These are phyloP conservation scores for Ecliptopera silaceata DNA, from an alignment of 2,888 invertebrate species.

Conservation along the genomic window DNA sequence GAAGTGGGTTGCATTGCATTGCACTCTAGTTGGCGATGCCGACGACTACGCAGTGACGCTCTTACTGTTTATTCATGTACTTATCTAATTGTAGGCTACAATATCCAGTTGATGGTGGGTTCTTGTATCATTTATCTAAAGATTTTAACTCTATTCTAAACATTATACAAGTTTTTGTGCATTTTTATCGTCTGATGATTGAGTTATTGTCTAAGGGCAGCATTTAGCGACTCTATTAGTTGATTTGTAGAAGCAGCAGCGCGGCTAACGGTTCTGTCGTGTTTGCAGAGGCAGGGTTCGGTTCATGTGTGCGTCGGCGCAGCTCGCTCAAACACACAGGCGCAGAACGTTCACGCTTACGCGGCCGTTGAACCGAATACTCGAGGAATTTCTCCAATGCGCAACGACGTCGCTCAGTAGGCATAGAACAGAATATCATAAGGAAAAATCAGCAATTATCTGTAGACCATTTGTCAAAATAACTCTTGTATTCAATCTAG, in stretches of 20 bases:
- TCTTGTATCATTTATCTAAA: neutral
- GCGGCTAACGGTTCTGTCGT: slow-evolving; percentile 76
- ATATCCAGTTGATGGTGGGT: slow-evolving; percentile 7
- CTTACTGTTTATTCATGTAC: slow-evolving; percentile 2
- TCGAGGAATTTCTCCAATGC: slow-evolving; percentile 79
- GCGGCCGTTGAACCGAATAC: slow-evolving; percentile 82
- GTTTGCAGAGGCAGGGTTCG: slow-evolving; percentile 71
- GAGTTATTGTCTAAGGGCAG: slow-evolving; percentile 27
- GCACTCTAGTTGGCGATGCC: slow-evolving; percentile 36
- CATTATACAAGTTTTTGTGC: neutral
- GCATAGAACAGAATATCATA: slow-evolving; percentile 69
- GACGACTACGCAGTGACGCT: neutral
- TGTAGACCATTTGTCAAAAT: neutral
- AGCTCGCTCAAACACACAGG: slow-evolving; percentile 64
- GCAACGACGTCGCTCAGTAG: slow-evolving; percentile 62
- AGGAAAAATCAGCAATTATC: slow-evolving; percentile 35
- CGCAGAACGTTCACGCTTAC: slow-evolving; percentile 64
- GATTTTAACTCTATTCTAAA: neutral
- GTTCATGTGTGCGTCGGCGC: slow-evolving; percentile 69
- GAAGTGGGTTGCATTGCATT: slow-evolving; percentile 49
- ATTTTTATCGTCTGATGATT: slow-evolving; percentile 9
- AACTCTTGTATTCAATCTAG: neutral
- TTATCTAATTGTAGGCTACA: neutral
- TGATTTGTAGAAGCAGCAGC: slow-evolving; percentile 61
- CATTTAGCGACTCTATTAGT: slow-evolving; percentile 53